Conservation (phyloP, 2,888 invertebrate genomes). For the Dichetophora obliterata region DNA sequence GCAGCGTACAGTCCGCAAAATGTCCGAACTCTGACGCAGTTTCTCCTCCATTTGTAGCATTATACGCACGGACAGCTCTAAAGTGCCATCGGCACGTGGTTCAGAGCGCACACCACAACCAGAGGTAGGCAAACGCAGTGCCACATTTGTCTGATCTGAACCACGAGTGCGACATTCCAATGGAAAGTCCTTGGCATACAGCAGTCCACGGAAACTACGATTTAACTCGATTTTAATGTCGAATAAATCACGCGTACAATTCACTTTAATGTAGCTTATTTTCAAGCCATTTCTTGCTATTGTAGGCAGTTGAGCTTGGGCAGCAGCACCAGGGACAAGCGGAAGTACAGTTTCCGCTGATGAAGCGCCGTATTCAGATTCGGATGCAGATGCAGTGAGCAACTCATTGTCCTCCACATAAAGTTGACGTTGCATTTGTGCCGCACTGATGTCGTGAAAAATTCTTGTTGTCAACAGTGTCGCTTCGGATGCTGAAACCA, state of each 20-base stretch:
- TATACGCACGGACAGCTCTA: constrained; percentile 77
- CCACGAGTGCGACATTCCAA: constrained; percentile 79
- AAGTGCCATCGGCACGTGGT: constrained; percentile 70
- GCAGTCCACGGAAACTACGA: constrained; percentile 76
- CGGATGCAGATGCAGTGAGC: neutral
- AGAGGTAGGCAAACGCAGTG: constrained; percentile 65
- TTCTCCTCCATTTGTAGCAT: constrained; percentile 83
- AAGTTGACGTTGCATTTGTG: constrained; percentile 38
- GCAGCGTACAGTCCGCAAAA: constrained; percentile 77
- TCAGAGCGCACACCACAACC: constrained; percentile 79
- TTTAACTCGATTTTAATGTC: constrained; percentile 75
- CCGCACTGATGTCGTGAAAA: constrained; percentile 44
- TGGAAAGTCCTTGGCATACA: constrained; percentile 83
- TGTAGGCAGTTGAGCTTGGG: constrained; percentile 22
- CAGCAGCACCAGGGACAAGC: neutral
- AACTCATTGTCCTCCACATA: constrained; percentile 28
- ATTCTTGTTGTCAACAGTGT: constrained; percentile 53
- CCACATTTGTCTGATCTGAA: constrained; percentile 59
- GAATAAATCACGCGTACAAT: constrained; percentile 76
- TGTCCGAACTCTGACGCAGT: constrained; percentile 80
- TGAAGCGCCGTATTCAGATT: neutral
- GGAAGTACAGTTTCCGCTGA: constrained; percentile 28
- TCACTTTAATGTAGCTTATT: constrained; percentile 74
- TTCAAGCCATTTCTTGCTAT: constrained; percentile 69
- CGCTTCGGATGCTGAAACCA: constrained; percentile 57